Percentiles rank a stretch among this genome's conserved stretches.
Evolutionary conservation across 2,113 vertebrate species (phyloP).

Genomic region (Halichoerus grypus): DNA sequence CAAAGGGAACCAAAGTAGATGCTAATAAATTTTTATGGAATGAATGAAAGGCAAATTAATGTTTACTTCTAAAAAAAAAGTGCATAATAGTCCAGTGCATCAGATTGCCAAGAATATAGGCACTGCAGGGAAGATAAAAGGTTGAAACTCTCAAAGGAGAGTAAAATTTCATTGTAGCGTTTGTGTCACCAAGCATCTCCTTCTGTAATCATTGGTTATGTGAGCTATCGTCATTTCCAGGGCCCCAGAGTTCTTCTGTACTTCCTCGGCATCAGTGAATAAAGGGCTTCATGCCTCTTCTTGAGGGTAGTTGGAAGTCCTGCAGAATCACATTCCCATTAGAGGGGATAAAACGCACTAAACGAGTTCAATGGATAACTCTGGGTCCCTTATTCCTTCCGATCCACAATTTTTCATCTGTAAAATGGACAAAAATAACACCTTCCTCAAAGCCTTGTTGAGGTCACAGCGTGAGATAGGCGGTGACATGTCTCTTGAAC

Average conservation of each 20-base stretch:
- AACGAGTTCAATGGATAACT: neutral
- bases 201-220: neutral
- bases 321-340: neutral
- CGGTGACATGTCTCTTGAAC: neutral
- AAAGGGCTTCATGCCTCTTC: neutral
- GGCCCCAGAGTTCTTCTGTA: neutral
- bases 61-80: conserved; percentile 42
- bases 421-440: neutral
- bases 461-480: neutral
- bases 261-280: neutral
- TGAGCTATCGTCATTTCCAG: neutral
- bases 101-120: conserved; percentile 53
- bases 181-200: neutral
- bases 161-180: neutral
- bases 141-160: conserved; percentile 2
- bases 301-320: neutral
- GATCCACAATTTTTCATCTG: neutral
- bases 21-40: conserved; percentile 62
- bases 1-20: neutral
- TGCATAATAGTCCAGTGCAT: conserved; percentile 25
- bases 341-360: neutral
- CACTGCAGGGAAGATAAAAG: conserved; percentile 37
- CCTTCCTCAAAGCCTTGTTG: neutral
- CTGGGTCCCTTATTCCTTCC: neutral
- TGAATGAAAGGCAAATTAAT: conserved; percentile 45